Evolutionary conservation across 2,113 vertebrate genomes (phyloP).

Genomic region (Forbesichthys papilliferus): DNA sequence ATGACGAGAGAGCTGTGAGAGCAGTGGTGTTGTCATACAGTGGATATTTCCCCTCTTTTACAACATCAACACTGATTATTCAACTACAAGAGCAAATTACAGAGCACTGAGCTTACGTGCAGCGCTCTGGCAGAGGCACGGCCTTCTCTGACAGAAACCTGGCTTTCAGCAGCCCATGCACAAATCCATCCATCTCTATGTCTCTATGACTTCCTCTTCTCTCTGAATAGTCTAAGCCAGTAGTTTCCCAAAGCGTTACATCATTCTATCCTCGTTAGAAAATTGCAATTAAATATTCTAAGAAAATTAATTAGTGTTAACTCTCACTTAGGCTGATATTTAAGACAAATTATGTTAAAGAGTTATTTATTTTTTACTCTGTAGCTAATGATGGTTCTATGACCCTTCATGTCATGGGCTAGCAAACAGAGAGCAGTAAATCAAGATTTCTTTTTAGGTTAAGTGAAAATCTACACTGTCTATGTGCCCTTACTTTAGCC

Average conservation of each 20-base stretch:
- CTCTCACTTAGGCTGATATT: slow-evolving; percentile 10
- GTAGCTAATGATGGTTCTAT: not conserved
- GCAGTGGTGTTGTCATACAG: not conserved
- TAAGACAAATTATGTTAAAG: not conserved
- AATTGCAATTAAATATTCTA: slow-evolving; percentile 45
- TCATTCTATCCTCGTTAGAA: slow-evolving; percentile 29
- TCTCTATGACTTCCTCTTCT: not conserved
- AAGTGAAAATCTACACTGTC: not conserved
- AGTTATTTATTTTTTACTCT: not conserved
- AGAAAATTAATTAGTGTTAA: slow-evolving; percentile 8
- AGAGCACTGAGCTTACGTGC: not conserved
- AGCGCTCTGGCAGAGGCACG: not conserved
- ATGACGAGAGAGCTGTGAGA: not conserved
- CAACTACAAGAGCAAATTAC: not conserved
- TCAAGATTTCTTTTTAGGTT: too few relatives aligned
- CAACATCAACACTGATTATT: not conserved
- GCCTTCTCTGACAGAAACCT: slow-evolving; percentile 7
- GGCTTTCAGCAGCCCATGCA: not conserved
- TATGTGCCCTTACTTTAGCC: not conserved
- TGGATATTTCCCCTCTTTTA: slow-evolving; percentile 10
- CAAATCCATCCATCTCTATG: not conserved
- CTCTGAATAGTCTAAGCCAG: too few relatives aligned
- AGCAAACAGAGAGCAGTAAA: too few relatives aligned
- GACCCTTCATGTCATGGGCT: too few relatives aligned
- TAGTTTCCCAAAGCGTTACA: too few relatives aligned